Conservation (phyloP, 2,797 vertebrate genomes). For the Urophycis tenuis region DNA sequence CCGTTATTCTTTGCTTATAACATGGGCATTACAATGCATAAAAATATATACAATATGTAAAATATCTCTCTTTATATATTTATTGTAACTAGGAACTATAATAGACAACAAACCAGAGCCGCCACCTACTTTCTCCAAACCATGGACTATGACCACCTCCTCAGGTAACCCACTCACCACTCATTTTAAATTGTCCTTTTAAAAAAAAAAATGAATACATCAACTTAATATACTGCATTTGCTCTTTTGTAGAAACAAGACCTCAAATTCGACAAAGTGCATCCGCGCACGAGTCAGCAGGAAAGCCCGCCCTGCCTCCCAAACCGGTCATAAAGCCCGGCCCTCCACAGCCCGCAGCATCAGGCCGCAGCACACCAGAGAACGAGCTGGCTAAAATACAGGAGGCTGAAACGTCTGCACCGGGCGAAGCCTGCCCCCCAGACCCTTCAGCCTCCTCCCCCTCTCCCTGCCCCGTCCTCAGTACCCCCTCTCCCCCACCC, state of each 20-base stretch:
- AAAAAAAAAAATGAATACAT: neutral
- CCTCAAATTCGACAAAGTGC: slow-evolving; percentile 66
- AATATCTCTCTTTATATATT: slow-evolving; percentile 21
- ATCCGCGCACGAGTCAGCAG: slow-evolving; percentile 67
- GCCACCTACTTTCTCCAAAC: slow-evolving; percentile 81
- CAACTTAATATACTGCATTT: slow-evolving; percentile 7
- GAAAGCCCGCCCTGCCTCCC: slow-evolving; percentile 69
- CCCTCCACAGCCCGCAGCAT: slow-evolving; percentile 46
- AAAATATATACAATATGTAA: too few relatives aligned
- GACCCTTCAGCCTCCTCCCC: slow-evolving; percentile 4
- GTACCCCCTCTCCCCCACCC: slow-evolving; percentile 21
- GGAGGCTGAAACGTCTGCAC: slow-evolving; percentile 48
- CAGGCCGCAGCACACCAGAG: slow-evolving; percentile 64
- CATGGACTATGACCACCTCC: slow-evolving; percentile 88
- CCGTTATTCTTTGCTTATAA: neutral
- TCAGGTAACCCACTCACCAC: slow-evolving; percentile 71
- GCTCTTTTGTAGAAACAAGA: slow-evolving; percentile 64
- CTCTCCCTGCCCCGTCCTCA: slow-evolving; percentile 19
- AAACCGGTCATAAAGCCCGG: slow-evolving; percentile 69
- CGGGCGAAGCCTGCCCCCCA: slow-evolving; percentile 40
- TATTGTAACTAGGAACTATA: slow-evolving; percentile 80
- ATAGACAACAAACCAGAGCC: slow-evolving; percentile 86
- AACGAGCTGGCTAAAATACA: slow-evolving; percentile 63
- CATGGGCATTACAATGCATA: neutral
- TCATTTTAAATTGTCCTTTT: neutral